phyloP scores from a whole-genome alignment of 2,797 vertebrate genomes.

The Leptodactylus fallax region DNA sequence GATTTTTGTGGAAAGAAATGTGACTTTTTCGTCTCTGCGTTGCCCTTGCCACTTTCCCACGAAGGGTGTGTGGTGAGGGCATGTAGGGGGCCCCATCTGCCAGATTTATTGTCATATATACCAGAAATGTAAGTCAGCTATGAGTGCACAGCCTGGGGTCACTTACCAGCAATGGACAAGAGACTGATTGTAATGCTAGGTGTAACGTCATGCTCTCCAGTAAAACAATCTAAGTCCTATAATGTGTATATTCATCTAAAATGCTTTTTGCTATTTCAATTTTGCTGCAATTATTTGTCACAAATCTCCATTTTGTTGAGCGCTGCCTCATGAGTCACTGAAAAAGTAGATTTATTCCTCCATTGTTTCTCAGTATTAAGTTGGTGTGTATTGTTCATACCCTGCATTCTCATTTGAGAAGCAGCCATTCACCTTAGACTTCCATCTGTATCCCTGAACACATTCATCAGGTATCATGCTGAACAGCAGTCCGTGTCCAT shows the following conservation, averaged over 20 bases:
- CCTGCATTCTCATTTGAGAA: background rate
- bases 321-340: background rate
- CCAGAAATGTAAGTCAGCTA: too few species aligned
- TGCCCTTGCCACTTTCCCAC: too few species aligned
- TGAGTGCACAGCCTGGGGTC: too few species aligned
- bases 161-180: too few species aligned
- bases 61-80: too few species aligned
- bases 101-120: too few species aligned
- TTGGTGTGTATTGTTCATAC: background rate
- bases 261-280: background rate
- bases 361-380: background rate
- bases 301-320: background rate
- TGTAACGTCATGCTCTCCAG: background rate
- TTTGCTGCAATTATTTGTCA: background rate
- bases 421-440: background rate
- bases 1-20: too few species aligned
- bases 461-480: background rate
- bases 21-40: too few species aligned
- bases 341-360: background rate
- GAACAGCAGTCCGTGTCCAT: background rate
- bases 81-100: too few species aligned
- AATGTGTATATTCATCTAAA: background rate
- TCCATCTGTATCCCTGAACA: background rate
- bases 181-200: too few species aligned
- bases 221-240: background rate